Evolutionary conservation across 2,797 vertebrate genomes (phyloP), one percentile per base, ranked within the genome.

Genomic region (Balearica regulorum): DNA sequence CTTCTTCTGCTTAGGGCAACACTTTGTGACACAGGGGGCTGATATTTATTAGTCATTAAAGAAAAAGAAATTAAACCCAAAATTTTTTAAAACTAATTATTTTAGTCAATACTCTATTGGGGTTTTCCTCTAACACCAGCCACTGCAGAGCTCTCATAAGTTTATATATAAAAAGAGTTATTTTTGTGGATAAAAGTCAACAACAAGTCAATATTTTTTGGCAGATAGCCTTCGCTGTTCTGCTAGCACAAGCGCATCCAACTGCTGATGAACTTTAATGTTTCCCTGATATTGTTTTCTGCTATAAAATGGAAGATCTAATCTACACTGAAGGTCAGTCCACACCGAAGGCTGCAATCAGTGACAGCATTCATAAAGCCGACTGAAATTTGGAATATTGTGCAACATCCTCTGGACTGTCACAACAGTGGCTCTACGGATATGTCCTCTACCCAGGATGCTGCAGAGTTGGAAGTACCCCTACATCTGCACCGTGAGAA

Each of bases 201-300:
- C 75, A 93, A 51, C 26, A 83, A 90, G 93, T 90, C 93, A 78
- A 82, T 77, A 90, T 78, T 55, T 58, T 84, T 41, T 96, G 93
- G 96, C 94, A 92, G 88, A 69, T 19, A 83, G 70, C 92, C 88
- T 79, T 88, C 58, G 14, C 65, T 69, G 86, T 84, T 94, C 70
- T 79, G 83, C 92, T 93, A 89, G 81, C 92, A 94, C 77, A 89
- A 93, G 90, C 29, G 33, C 84, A 94, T 95, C 90, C 89, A 95
- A 16, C 89, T 87, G 77, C 92, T 93, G 95, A 89, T 93, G 93
- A 95, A 87, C 93, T 78, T 90, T 90, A 93, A 92, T 89, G 94
- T 41, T 82, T 76, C 81, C 89, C 83, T 82, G 89, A 84, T 90
- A 93, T 35, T 94, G 89, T 93, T 92, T 96, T 93, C 87, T 92